These are phyloP conservation scores for Simalia tracyae DNA, from an alignment of 2,797 vertebrate species.

Conservation along the genomic window DNA sequence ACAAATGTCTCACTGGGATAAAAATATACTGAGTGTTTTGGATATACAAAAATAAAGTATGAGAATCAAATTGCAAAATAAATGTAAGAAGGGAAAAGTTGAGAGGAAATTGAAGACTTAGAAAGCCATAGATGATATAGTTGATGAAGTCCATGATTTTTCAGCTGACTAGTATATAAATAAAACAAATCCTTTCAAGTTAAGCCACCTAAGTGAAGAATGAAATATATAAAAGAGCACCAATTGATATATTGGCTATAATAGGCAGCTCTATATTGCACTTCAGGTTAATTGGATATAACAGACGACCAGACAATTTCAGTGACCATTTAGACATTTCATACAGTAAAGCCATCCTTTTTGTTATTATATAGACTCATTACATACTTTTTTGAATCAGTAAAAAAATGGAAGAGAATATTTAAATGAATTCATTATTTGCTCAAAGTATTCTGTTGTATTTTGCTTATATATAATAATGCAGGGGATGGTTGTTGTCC, in stretches of 20 bases:
- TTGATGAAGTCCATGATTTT: too few relatives aligned
- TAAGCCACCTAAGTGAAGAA: background rate
- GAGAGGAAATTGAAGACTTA: too few relatives aligned
- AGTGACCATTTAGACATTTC: background rate
- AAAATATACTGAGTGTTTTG: too few relatives aligned
- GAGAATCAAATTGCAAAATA: too few relatives aligned
- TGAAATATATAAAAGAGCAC: background rate
- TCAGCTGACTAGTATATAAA: too few relatives aligned
- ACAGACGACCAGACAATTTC: too few relatives aligned
- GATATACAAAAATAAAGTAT: too few relatives aligned
- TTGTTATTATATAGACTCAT: background rate
- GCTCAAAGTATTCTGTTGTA: background rate
- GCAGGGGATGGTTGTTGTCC: background rate
- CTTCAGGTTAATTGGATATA: too few relatives aligned
- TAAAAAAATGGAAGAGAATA: background rate
- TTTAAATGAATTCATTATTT: background rate
- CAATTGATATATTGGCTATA: background rate
- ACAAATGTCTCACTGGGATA: too few relatives aligned
- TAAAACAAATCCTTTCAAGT: background rate
- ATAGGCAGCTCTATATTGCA: background rate
- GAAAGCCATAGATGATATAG: too few relatives aligned
- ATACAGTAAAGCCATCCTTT: background rate
- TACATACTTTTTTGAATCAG: background rate
- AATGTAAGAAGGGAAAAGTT: too few relatives aligned
- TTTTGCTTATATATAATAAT: background rate